Evolutionary conservation across 1,140 invertebrate genomes (phyloP), one percentile per base, ranked within the genome.

Genomic region (Bombus confusus): DNA sequence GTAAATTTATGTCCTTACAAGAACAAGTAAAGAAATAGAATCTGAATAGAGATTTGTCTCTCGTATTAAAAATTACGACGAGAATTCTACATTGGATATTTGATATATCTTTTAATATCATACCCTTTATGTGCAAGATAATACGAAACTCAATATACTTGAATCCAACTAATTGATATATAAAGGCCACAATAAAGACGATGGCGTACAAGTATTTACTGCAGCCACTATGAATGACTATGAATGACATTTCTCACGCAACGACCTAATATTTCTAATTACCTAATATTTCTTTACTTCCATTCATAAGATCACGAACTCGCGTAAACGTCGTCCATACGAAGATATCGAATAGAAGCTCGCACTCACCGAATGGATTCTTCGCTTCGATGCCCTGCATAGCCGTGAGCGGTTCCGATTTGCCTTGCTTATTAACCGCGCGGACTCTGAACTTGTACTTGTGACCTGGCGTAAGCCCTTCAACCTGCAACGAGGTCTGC

Each of bases 371-470:
- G 95, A 98, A 99, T 72, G 99, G 99, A 98, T 99, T 99, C 94
- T 99, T 99, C 69, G 99, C 99, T 94, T 99, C 97, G 87, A 98
- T 98, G n/a, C 98, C 96, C 91, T 98, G 97, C n/a, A 96, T 96
- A 31, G 98, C 97, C 2, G 97, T 97, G 3, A 99, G 95, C 34
- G 99, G 99, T 91, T 99, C 98, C 39, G 99, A 99, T 94, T 98
- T 98, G 74, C 99, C 99, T 96, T 99, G 98, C 85, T 98, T 98
- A 92, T 99, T 99, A 59, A 98, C 98, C 41, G 99, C 99, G 47
- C 98, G 96, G 0, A 99, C 99, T 86, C 99, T 95, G 96, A 99
- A 99, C 95, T 99, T 99, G 95, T 99, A 99, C 94, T 99, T 98
- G 91, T 99, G 98, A 80, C 98, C 98, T 0, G 98, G 98, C 62